Percentiles rank a stretch among this genome's conserved stretches.
phyloP scores from a whole-genome alignment of 2,797 vertebrate species.

The Valencia hispanica region DNA sequence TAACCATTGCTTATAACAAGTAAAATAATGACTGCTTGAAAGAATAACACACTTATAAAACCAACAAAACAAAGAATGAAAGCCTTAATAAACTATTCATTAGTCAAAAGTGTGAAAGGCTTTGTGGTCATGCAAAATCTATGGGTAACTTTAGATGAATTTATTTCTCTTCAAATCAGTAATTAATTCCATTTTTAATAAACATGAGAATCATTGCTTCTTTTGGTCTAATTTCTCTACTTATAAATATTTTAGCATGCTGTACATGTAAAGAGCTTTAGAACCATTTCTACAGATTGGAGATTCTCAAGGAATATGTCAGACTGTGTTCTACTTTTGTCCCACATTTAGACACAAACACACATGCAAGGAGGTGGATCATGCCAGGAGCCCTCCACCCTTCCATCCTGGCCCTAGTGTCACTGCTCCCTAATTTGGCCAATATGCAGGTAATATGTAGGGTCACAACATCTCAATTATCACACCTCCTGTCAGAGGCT shows the following conservation, averaged over 20 bases:
- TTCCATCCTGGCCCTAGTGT: slow-evolving; percentile 52
- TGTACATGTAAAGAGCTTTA: not conserved
- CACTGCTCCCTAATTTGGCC: slow-evolving; percentile 57
- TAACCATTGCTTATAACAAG: not conserved
- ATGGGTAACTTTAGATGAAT: not conserved
- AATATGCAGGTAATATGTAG: slow-evolving; percentile 81
- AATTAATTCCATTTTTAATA: not conserved
- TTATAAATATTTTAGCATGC: not conserved
- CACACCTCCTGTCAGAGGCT: slow-evolving; percentile 79
- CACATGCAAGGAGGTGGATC: slow-evolving; percentile 12
- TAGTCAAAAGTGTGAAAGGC: not conserved
- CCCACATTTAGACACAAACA: slow-evolving; percentile 18
- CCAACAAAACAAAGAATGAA: not conserved
- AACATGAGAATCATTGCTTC: not conserved
- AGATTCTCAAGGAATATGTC: not conserved
- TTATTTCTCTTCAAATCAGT: not conserved
- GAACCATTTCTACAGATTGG: not conserved
- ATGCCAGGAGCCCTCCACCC: slow-evolving; percentile 26
- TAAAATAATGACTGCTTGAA: not conserved
- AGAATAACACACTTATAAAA: not conserved
- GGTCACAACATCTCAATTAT: slow-evolving; percentile 86
- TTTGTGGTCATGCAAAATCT: not conserved
- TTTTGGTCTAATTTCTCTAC: not conserved
- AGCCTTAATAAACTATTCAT: not conserved
- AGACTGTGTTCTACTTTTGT: not conserved